phyloP scores from a whole-genome alignment of 2,888 invertebrate species.

The Alviniconcha strummeri region DNA sequence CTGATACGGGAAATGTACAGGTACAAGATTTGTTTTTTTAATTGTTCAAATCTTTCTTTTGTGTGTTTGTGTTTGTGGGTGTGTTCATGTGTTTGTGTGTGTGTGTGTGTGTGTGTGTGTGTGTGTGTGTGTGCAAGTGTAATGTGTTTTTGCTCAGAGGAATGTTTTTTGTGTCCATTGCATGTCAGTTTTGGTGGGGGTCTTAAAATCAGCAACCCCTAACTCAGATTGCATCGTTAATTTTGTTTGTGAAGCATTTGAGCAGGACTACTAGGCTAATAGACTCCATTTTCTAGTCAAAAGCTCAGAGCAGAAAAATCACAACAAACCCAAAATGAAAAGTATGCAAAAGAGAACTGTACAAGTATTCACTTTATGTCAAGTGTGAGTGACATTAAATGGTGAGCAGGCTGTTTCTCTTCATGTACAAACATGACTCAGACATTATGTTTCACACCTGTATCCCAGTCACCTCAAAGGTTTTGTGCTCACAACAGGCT shows the following conservation, averaged over 20 bases:
- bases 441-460: background rate
- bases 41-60: background rate
- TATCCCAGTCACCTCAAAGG: background rate
- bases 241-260: background rate
- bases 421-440: background rate
- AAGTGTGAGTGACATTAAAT: no score
- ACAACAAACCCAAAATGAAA: no score
- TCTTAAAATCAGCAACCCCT: background rate
- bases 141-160: background rate
- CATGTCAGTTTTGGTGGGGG: no score
- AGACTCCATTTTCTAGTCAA: background rate
- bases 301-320: no score
- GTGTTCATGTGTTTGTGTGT: background rate
- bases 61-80: background rate
- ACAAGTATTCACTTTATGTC: no score
- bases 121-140: background rate
- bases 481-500: constrained; percentile 30
- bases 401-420: no score
- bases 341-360: no score
- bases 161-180: no score
- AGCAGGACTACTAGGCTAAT: background rate
- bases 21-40: constrained; percentile 19
- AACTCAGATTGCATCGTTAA: background rate
- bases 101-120: background rate
- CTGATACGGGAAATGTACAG: constrained; percentile 44